A percentile compares a stretch with the other conserved stretches of the same genome.
Evolutionary conservation across 1,140 invertebrate species (phyloP).

Genomic region (Mylabris phalerata): DNA sequence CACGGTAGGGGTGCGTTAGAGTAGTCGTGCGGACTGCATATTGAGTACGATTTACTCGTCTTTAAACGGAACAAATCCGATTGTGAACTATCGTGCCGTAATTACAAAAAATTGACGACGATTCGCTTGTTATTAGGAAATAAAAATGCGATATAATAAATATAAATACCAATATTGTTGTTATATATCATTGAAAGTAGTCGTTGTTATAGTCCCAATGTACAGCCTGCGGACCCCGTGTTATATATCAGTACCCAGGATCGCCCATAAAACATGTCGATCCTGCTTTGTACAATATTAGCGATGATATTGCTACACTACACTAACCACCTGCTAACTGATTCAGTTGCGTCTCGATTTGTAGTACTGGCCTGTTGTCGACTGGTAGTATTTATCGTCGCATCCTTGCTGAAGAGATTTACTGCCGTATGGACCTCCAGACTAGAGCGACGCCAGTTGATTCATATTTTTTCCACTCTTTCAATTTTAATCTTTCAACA

Average conservation of each 20-base stretch:
- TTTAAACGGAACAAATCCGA: conserved; percentile 15
- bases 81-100: conserved; percentile 7
- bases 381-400: conserved; percentile 20
- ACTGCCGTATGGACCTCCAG: not conserved
- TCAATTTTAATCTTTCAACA: no score
- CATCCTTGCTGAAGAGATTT: conserved; percentile 16
- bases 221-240: no score
- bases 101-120: no score
- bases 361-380: conserved; percentile 20
- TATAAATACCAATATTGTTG: no score
- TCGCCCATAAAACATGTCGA: conserved; percentile 13
- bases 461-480: no score
- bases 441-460: no score
- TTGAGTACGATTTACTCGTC: conserved; percentile 14
- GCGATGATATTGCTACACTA: conserved; percentile 9
- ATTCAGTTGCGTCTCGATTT: conserved; percentile 27
- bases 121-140: no score
- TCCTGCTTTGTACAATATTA: conserved; percentile 9
- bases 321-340: conserved; percentile 27
- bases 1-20: conserved; percentile 18
- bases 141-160: no score
- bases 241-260: conserved; percentile 10
- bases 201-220: no score
- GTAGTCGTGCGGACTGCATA: conserved; percentile 23
- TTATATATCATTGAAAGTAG: no score